These are phyloP conservation scores for Salvelinus namaycush DNA, from an alignment of 2,113 vertebrate species.

Conservation along the genomic window DNA sequence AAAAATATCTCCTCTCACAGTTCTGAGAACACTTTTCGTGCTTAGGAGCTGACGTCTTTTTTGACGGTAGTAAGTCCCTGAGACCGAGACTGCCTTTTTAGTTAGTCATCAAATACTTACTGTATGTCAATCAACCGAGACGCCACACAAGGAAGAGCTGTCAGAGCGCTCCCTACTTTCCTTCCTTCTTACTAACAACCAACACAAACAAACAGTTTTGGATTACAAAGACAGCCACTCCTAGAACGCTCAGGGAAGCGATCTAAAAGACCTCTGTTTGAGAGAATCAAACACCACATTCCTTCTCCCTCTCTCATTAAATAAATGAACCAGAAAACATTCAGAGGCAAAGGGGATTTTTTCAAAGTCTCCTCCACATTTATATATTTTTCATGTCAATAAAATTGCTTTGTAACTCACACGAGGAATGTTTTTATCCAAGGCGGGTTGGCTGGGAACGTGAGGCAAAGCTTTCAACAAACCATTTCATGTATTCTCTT, in stretches of 20 bases:
- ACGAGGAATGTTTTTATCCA: constrained; percentile 16
- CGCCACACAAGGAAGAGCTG: constrained; percentile 20
- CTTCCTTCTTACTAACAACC: constrained; percentile 13
- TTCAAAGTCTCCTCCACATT: constrained; percentile 24
- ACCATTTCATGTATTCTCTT: constrained; percentile 1
- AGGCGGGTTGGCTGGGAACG: background rate
- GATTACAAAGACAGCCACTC: constrained; percentile 29
- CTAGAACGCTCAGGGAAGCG: background rate
- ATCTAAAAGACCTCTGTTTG: background rate
- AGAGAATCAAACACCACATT: constrained; percentile 26
- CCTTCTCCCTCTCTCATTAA: constrained; percentile 33
- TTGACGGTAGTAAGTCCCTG: background rate
- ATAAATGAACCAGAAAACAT: constrained; percentile 8
- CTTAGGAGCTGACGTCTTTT: background rate
- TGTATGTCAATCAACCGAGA: constrained; percentile 48
- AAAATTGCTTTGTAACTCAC: constrained; percentile 21
- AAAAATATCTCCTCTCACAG: too few relatives aligned
- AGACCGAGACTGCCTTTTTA: constrained; percentile 17
- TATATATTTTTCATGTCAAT: constrained; percentile 14
- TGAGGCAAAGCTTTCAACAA: background rate
- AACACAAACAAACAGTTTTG: constrained; percentile 45
- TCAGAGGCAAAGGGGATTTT: background rate
- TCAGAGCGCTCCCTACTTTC: constrained; percentile 25
- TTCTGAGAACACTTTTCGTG: too few relatives aligned
- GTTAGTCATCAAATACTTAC: constrained; percentile 58